Evolutionary conservation across 2,888 invertebrate species (phyloP).

Genomic region (Mythimna loreyi): DNA sequence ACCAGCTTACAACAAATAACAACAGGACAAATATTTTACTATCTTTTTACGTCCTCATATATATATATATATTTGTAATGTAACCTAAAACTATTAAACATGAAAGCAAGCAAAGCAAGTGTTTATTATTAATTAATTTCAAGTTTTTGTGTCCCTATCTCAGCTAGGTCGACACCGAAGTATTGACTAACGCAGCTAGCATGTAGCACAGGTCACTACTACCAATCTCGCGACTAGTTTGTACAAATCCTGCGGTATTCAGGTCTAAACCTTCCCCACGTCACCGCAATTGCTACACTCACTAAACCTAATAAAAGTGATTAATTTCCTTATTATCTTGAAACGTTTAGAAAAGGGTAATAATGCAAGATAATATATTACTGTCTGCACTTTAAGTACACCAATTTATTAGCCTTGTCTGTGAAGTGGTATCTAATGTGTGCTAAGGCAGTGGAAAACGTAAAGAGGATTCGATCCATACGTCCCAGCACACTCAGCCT

Average conservation of each 20-base stretch:
- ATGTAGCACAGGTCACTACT: not conserved
- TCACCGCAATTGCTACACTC: not conserved
- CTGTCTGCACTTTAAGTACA: no score
- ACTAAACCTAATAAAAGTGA: not conserved
- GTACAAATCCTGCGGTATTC: constrained; percentile 21
- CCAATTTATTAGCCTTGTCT: no score
- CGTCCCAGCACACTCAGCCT: no score
- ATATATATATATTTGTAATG: not conserved
- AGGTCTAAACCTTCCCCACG: constrained; percentile 13
- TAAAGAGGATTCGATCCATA: no score
- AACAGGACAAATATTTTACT: not conserved
- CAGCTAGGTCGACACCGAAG: not conserved
- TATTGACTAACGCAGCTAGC: constrained; percentile 1
- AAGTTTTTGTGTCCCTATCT: no score
- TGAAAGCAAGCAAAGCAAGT: not conserved
- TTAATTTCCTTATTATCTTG: constrained; percentile 17
- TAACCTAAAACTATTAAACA: not conserved
- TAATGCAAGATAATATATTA: no score
- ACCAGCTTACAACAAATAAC: no score
- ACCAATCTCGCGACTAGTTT: not conserved
- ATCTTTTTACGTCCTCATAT: not conserved
- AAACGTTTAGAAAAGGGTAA: not conserved
- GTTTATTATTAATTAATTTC: no score
- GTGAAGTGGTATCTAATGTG: no score
- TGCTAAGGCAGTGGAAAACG: no score